These are phyloP conservation scores for Marmota monax DNA, from an alignment of 2,113 vertebrate genomes.

Conservation along the genomic window DNA sequence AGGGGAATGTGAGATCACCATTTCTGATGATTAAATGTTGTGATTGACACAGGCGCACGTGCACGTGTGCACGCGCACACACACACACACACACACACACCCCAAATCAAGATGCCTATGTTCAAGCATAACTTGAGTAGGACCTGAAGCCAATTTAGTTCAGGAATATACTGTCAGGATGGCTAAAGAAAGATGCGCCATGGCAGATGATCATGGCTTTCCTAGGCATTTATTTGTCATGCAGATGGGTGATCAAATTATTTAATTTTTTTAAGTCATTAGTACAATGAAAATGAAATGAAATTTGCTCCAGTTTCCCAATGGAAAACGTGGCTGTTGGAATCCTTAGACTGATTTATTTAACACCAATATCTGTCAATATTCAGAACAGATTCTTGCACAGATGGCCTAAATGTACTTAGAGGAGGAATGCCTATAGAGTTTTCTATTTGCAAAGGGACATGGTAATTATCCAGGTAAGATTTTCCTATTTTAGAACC, in stretches of 20 bases:
- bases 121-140: background rate
- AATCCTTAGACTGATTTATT: constrained; percentile 52
- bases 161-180: constrained; percentile 8
- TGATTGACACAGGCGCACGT: constrained; percentile 42
- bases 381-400: constrained; percentile 59
- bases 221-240: background rate
- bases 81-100: background rate
- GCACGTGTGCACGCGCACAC: background rate
- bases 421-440: background rate
- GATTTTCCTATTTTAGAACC: background rate
- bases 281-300: constrained; percentile 28
- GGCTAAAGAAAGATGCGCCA: background rate
- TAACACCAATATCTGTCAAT: background rate
- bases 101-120: constrained; percentile 48
- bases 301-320: background rate
- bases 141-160: background rate
- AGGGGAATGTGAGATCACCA: constrained; percentile 62
- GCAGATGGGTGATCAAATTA: background rate
- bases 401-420: constrained; percentile 41
- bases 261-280: constrained; percentile 46
- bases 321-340: constrained; percentile 20
- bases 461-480: background rate
- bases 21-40: constrained; percentile 70
- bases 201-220: background rate
- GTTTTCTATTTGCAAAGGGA: constrained; percentile 12